A percentile compares a stretch with the other conserved stretches of the same genome.
These are phyloP conservation scores for Euzetes globulus DNA, from an alignment of 2,888 invertebrate species.

Conservation along the genomic window DNA sequence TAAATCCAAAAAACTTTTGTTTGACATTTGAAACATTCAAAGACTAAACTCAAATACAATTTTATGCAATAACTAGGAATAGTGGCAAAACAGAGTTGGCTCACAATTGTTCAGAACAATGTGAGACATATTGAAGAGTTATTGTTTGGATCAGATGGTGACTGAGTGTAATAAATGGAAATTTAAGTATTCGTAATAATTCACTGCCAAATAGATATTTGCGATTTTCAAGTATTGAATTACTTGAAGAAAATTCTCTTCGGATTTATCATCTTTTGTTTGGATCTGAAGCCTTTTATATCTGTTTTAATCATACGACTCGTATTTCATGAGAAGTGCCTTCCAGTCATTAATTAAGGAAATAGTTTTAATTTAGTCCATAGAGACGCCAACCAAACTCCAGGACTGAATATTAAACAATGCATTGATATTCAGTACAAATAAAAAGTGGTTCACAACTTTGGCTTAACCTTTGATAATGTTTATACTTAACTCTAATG, in stretches of 20 bases:
- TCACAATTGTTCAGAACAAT: not conserved
- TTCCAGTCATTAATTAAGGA: conserved; percentile 23
- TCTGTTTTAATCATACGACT: not conserved
- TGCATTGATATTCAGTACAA: conserved; percentile 27
- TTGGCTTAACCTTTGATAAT: conserved; percentile 25
- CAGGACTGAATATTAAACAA: conserved; percentile 26
- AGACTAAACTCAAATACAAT: not conserved
- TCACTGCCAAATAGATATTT: conserved; percentile 4
- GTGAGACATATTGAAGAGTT: conserved; percentile 2
- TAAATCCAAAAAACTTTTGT: not conserved
- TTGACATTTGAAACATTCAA: not conserved
- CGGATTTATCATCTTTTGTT: not conserved
- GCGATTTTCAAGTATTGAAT: conserved; percentile 1
- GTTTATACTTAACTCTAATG: conserved; percentile 4
- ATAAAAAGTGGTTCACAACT: conserved; percentile 28
- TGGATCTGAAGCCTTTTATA: not conserved
- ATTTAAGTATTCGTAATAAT: conserved; percentile 22
- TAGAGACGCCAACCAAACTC: not conserved
- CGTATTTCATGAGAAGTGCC: not conserved
- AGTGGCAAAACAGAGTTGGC: not conserved
- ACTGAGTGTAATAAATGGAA: conserved; percentile 12
- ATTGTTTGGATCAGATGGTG: not conserved
- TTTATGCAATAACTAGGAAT: not conserved
- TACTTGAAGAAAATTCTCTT: conserved; percentile 5
- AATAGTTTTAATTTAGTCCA: conserved; percentile 29